Evolutionary conservation across 2,797 vertebrate genomes (phyloP).

Genomic region (Otolemur crassicaudatus): DNA sequence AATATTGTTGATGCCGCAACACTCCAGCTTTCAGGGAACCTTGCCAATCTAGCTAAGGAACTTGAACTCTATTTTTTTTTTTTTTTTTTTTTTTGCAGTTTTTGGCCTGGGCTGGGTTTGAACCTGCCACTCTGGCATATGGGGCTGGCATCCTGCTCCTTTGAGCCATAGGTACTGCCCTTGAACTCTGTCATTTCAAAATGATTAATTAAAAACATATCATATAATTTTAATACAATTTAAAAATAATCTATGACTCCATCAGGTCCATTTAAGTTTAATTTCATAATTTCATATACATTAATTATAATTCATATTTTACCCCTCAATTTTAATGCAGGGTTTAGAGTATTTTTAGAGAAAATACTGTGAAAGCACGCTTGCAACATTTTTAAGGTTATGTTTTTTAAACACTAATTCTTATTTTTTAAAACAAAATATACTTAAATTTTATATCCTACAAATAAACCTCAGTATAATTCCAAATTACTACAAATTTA

Average conservation of each 20-base stretch:
- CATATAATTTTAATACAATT: not conserved
- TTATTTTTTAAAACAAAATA: not conserved
- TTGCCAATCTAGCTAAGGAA: not conserved
- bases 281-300: not conserved
- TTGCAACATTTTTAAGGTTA: not conserved
- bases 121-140: too few species aligned
- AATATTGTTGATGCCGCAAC: not conserved
- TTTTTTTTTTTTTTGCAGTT: not conserved
- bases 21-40: not conserved
- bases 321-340: not conserved
- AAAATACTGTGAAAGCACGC: not conserved
- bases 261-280: not conserved
- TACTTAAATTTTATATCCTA: not conserved
- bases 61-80: not conserved
- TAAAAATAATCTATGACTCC: not conserved
- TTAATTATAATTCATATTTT: not conserved
- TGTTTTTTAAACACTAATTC: not conserved
- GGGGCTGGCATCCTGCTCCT: too few species aligned
- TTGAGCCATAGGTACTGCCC: too few species aligned
- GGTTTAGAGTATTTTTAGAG: not conserved
- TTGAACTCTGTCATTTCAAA: too few species aligned
- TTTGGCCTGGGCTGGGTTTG: too few species aligned
- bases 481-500: too few species aligned
- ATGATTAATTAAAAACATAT: too few species aligned
- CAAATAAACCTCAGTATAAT: not conserved